Base-by-base conservation (phyloP, 2,888 invertebrate species). In the Caenorhabditis sp. region DNA sequence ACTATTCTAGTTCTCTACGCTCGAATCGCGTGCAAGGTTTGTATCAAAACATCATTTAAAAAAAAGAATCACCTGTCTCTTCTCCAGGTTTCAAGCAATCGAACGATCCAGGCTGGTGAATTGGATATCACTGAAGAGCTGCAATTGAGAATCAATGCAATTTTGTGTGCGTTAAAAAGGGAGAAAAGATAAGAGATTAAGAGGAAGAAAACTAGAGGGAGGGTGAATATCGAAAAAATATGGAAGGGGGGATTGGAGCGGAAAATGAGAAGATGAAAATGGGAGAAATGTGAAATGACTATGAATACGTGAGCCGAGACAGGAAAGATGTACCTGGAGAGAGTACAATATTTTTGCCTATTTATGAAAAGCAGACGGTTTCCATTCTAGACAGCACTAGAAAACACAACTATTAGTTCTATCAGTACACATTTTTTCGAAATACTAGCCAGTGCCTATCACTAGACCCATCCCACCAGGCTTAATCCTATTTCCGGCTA, bases 1-100 rank as follows among this genome's bases (percentile, higher is more conserved):
- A 82, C 85, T 54, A 89, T 89, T 51, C 73, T 89, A 14, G 76
- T 86, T 63, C 73, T 89, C 16, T 89, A 88, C 64, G 70, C 84
- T 10, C 47, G 85, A 35, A 88, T 89, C 26, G 84, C 86, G 10
- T 85, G 70, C 59, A 82, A 82, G 73, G 89, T 87, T 47, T 47
- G n/a, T 19, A 38, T 7, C n/a, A 19, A 70, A 26, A 28, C 26
- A 41, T 44, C n/a, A 58, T 41, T 24, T 58, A 12, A 54, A 19
- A 38, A 8, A 56, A 51, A 47, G 41, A 56, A 8, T 68, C 61
- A 68, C 68, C 68, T 68, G 68, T 10, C 19, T n/a, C 10, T 44
- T 38, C 38, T 75, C 35, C 73, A 82, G 82, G 80, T 84, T 26
- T 80, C 84, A 22, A 80, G 35, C 28, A 84, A 44, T n/a, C 44